Evolutionary conservation across 2,888 invertebrate species (phyloP), one percentile per base, ranked within the genome.

Genomic region (Tenthredo livida): DNA sequence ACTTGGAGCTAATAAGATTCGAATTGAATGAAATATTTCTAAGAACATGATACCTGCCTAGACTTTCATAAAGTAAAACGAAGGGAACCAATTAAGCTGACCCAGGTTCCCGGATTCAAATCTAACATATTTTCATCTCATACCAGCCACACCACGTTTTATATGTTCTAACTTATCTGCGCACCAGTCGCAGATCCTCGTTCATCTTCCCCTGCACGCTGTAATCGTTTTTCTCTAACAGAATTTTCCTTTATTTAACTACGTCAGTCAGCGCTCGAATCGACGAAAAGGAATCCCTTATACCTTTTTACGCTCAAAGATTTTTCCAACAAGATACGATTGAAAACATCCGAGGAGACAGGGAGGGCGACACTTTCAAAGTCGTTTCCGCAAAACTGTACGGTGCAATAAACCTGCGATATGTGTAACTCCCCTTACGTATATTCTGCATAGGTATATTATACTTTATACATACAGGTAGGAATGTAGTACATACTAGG

Each of bases 91-190:
- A 73, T 73, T 73, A 73, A 43, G 40, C 43, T 21, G 10, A 5
- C 54, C 21, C 43, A 29, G 12, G 10, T 47, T 43, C 43, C 43
- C 25, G 43, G 43, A n/a, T 47, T 73, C 12, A 21, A 29, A 25
- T 43, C 3, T 25, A 73, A n/a, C n/a, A 7, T 17, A n/a, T n/a
- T 67, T 67, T 25, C 67, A 67, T 29, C 17, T 67, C 17, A 67
- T 33, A 67, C n/a, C n/a, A n/a, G n/a, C n/a, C n/a, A n/a, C 67
- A 67, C 67, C 17, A 67, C 67, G 67, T 67, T 67, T 67, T 7
- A 33, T 7, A 33, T 33, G 5, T 67, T 7, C 33, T 15, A 67
- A 67, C 0, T 67, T 67, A 33, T 33, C 5, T 33, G n/a, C 6
- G n/a, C 6, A 9, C n/a, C 54, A 54, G n/a, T 54, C 54, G n/a